phyloP scores from a whole-genome alignment of 2,888 invertebrate species.

The Brachypterus glaber region DNA sequence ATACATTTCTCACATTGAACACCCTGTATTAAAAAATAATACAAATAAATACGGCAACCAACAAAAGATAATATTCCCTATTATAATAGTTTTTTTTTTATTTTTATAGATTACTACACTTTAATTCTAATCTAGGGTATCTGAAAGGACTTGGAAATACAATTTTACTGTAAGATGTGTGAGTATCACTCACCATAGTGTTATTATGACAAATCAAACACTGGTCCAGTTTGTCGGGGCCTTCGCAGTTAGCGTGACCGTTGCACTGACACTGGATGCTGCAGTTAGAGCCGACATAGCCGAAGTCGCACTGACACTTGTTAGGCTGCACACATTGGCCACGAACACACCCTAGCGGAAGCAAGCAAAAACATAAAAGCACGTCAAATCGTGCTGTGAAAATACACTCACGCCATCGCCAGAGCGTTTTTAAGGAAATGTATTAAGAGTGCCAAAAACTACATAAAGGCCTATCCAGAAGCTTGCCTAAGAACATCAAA shows the following conservation, averaged over 20 bases:
- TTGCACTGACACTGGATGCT: conserved; percentile 91
- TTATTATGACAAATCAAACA: conserved; percentile 84
- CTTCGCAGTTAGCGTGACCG: conserved; percentile 85
- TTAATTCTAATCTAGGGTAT: neutral
- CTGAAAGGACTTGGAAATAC: neutral
- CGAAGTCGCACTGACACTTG: conserved; percentile 83
- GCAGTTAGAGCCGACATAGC: conserved; percentile 90
- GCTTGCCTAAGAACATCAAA: too few species aligned
- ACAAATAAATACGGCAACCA: neutral
- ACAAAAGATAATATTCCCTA: neutral
- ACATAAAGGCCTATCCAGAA: too few species aligned
- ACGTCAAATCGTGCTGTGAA: too few species aligned
- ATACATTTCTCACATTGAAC: conserved; percentile 86
- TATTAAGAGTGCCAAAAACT: too few species aligned
- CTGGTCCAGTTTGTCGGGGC: conserved; percentile 71
- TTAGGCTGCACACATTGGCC: conserved; percentile 77
- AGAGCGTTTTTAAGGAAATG: too few species aligned
- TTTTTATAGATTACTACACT: neutral
- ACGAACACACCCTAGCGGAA: conserved; percentile 58
- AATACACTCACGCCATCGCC: too few species aligned
- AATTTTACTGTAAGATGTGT: too few species aligned
- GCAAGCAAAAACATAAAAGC: conserved; percentile 10
- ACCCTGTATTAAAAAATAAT: conserved; percentile 48
- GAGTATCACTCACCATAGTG: conserved; percentile 57
- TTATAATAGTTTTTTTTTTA: neutral